phyloP scores from a whole-genome alignment of 2,888 invertebrate genomes.

The Hyppa rectilinea region DNA sequence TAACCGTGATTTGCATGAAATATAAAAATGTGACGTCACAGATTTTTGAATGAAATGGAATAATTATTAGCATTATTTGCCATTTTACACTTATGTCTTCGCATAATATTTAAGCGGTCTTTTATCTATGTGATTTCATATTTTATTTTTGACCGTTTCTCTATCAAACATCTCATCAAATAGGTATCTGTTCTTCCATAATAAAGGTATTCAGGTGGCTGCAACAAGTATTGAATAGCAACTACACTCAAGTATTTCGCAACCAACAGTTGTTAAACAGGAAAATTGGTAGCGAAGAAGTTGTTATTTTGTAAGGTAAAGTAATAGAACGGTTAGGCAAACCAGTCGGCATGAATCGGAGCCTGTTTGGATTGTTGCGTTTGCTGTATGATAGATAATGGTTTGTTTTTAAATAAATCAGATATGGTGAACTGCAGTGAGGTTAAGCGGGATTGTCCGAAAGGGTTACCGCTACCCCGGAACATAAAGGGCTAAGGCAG shows the following conservation, averaged over 20 bases:
- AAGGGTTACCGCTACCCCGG: too few relatives aligned
- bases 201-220: constrained; percentile 49
- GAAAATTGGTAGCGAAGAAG: constrained; percentile 47
- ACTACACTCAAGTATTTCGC: constrained; percentile 30
- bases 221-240: constrained; percentile 29
- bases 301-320: constrained; percentile 33
- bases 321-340: constrained; percentile 31
- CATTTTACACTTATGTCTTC: too few relatives aligned
- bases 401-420: constrained; percentile 4
- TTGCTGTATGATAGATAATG: background rate
- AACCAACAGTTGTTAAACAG: constrained; percentile 52
- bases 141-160: too few relatives aligned
- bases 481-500: too few relatives aligned
- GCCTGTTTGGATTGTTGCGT: constrained; percentile 29
- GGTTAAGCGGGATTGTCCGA: too few relatives aligned
- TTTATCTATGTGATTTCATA: too few relatives aligned
- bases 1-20: too few relatives aligned
- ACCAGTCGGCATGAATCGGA: constrained; percentile 7
- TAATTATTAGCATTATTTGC: too few relatives aligned
- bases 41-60: too few relatives aligned
- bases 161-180: constrained; percentile 5
- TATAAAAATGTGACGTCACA: too few relatives aligned
- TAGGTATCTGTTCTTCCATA: constrained; percentile 22
- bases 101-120: too few relatives aligned
- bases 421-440: background rate